Percentiles rank a stretch among this genome's conserved stretches.
phyloP scores from a whole-genome alignment of 1,140 invertebrate species.

The Megathymus violae region DNA sequence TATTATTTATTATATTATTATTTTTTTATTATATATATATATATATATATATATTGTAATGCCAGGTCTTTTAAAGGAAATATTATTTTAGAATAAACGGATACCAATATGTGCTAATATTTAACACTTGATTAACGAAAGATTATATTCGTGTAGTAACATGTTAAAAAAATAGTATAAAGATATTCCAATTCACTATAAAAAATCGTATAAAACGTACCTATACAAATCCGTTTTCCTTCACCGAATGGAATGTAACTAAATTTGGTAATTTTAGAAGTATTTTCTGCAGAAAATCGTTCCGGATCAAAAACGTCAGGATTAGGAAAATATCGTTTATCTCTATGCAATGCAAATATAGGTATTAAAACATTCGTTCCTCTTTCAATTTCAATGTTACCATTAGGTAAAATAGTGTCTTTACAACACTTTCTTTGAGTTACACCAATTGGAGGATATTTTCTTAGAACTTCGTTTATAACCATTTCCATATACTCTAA shows the following conservation, averaged over 20 bases:
- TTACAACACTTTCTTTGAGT: conserved; percentile 72
- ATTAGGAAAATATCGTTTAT: conserved; percentile 83
- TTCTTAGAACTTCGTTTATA: conserved; percentile 70
- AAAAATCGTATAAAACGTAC: conserved; percentile 33
- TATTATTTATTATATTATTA: no score
- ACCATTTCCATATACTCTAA: conserved; percentile 82
- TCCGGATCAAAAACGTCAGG: conserved; percentile 86
- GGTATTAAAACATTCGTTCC: conserved; percentile 83
- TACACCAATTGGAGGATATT: conserved; percentile 76
- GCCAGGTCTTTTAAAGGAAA: no score
- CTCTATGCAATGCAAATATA: conserved; percentile 85
- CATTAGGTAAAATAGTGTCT: conserved; percentile 74
- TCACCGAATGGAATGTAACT: conserved; percentile 88
- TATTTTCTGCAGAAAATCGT: conserved; percentile 82
- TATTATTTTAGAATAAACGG: no score
- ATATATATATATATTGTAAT: no score
- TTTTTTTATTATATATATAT: no score
- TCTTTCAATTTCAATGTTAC: conserved; percentile 69
- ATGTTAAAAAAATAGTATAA: no score
- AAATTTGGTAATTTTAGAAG: conserved; percentile 75
- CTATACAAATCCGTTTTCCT: conserved; percentile 88
- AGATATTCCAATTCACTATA: no score
- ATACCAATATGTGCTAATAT: no score
- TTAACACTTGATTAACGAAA: no score
- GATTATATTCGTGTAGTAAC: no score